These are phyloP conservation scores for Dryomyza anilis DNA, from an alignment of 2,888 invertebrate species.

Conservation along the genomic window DNA sequence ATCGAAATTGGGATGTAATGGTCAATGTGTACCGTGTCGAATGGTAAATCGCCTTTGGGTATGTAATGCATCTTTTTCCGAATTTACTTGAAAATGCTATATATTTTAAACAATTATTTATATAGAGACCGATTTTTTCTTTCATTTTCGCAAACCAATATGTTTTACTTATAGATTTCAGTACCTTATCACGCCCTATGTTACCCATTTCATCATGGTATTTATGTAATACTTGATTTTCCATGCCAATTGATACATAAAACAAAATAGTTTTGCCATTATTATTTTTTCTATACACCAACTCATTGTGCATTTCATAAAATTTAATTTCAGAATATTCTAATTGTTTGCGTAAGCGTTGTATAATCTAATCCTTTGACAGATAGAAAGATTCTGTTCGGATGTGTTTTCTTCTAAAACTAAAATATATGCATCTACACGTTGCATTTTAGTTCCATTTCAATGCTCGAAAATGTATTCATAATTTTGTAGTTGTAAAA, in stretches of 20 bases:
- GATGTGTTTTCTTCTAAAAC: constrained; percentile 27
- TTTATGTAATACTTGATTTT: constrained; percentile 4
- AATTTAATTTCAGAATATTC: not conserved
- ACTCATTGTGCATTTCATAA: not conserved
- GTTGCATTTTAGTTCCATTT: too few relatives aligned
- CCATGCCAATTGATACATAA: constrained; percentile 2
- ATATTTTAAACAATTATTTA: not conserved
- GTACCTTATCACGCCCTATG: constrained; percentile 11
- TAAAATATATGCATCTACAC: constrained; percentile 22
- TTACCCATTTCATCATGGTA: constrained; percentile 17
- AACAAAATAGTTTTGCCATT: not conserved
- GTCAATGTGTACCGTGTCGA: not conserved
- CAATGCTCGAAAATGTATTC: too few relatives aligned
- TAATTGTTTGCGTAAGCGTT: not conserved
- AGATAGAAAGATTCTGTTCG: constrained; percentile 27
- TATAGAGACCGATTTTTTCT: not conserved
- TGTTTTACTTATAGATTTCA: not conserved
- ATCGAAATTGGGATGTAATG: not conserved
- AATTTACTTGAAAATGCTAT: not conserved
- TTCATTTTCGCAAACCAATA: constrained; percentile 14
- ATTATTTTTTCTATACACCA: not conserved
- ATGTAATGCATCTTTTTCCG: not conserved
- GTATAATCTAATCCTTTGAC: not conserved
- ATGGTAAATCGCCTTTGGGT: not conserved
- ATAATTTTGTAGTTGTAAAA: too few relatives aligned